Percentiles rank a stretch among this genome's conserved stretches.
These are phyloP conservation scores for Sialis fuliginosa DNA, from an alignment of 2,888 invertebrate genomes.

Conservation along the genomic window DNA sequence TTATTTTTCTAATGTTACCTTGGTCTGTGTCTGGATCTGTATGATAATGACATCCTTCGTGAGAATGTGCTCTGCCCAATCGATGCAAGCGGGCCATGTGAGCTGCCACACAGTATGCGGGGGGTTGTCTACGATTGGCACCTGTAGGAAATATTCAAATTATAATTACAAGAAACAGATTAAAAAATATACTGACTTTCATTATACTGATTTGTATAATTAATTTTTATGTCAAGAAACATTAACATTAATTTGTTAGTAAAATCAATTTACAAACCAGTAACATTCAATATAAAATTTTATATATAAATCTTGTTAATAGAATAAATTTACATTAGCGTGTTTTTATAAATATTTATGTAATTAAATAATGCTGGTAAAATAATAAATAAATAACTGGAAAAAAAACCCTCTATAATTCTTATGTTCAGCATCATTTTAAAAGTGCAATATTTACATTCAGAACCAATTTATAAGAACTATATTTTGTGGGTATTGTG, in stretches of 20 bases:
- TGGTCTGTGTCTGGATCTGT: constrained; percentile 29
- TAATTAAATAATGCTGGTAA: too few species aligned
- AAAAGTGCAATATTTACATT: too few species aligned
- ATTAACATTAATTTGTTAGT: neutral
- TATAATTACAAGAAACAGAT: neutral
- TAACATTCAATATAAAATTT: too few species aligned
- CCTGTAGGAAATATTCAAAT: constrained; percentile 13
- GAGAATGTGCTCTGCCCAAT: constrained; percentile 67
- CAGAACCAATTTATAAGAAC: too few species aligned
- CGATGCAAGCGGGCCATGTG: constrained; percentile 72
- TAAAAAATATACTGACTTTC: neutral
- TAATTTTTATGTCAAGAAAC: neutral
- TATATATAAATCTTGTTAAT: too few species aligned
- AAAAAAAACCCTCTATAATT: too few species aligned
- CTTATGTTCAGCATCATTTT: too few species aligned
- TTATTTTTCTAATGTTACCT: constrained; percentile 16
- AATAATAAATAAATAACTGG: too few species aligned
- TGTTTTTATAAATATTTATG: too few species aligned
- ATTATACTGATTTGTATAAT: neutral
- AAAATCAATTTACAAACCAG: neutral
- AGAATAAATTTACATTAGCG: too few species aligned
- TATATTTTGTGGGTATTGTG: too few species aligned
- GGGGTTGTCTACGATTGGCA: constrained; percentile 43
- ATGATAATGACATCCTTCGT: constrained; percentile 65
- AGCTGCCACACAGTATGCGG: constrained; percentile 70